Percentiles rank a stretch among this genome's conserved stretches.
Conservation (phyloP, 2,797 vertebrate species). For the Phrynocephalus forsythii region DNA sequence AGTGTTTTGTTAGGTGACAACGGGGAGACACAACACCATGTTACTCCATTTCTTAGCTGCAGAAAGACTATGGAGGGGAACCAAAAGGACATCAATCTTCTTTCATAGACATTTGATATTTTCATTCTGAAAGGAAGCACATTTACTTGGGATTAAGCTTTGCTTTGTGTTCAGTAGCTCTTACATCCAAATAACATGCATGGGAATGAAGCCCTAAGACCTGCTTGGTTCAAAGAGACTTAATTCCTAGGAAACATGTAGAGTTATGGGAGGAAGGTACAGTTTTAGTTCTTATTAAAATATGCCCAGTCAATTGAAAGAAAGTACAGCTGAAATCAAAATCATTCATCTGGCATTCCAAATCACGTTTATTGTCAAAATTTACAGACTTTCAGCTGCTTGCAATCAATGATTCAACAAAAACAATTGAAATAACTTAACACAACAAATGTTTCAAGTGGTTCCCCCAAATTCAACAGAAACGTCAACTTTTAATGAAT, state of each 20-base stretch:
- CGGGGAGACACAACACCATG: constrained; percentile 24
- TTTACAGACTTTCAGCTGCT: too few relatives aligned
- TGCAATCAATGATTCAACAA: too few relatives aligned
- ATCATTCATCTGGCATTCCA: too few relatives aligned
- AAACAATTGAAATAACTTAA: too few relatives aligned
- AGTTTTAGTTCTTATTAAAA: background rate
- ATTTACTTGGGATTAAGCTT: background rate
- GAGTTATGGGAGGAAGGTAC: background rate
- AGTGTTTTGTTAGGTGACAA: constrained; percentile 39
- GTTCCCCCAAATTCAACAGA: too few relatives aligned
- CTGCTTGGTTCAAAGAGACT: background rate
- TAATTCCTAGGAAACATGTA: background rate
- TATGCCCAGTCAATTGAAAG: background rate
- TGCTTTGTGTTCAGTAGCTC: background rate
- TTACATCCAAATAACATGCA: background rate
- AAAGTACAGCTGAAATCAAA: too few relatives aligned
- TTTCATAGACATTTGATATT: constrained; percentile 8
- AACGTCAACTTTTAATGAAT: too few relatives aligned
- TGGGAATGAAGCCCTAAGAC: background rate
- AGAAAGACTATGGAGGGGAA: constrained; percentile 1
- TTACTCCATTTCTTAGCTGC: constrained; percentile 34
- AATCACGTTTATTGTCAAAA: too few relatives aligned
- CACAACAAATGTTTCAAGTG: too few relatives aligned
- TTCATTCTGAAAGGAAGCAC: background rate
- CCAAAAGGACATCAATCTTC: constrained; percentile 14